Percentiles rank a stretch among this genome's conserved stretches.
Conservation (phyloP, 2,797 vertebrate genomes). For the Ispidina picta region DNA sequence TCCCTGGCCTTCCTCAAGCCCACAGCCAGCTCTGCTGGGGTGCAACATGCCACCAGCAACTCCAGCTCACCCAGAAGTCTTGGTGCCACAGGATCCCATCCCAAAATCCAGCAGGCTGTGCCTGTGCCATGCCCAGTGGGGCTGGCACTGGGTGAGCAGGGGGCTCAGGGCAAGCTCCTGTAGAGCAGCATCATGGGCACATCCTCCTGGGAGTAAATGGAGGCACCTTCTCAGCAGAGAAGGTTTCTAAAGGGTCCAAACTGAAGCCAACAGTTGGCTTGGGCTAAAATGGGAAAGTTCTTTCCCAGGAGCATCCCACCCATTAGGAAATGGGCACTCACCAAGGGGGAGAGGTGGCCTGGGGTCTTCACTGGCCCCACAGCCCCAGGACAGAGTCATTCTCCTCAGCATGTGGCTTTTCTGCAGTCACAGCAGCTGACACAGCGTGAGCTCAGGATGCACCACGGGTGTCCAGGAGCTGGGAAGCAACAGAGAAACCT, state of each 20-base stretch:
- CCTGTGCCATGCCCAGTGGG: accelerated
- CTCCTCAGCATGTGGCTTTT: background rate
- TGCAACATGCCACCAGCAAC: background rate
- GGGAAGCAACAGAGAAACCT: background rate
- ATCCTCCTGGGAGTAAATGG: background rate
- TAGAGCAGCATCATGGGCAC: accelerated
- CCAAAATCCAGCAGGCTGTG: background rate
- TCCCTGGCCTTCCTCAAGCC: background rate
- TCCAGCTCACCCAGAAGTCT: background rate
- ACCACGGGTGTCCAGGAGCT: background rate
- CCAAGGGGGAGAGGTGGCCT: accelerated
- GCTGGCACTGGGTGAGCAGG: background rate
- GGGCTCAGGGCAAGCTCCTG: accelerated
- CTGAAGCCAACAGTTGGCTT: accelerated
- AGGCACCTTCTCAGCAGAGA: background rate
- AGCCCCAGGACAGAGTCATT: accelerated
- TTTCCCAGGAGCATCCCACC: background rate
- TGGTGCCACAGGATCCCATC: accelerated
- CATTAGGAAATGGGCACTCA: accelerated
- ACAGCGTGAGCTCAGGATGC: background rate
- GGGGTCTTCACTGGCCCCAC: background rate
- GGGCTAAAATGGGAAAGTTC: background rate
- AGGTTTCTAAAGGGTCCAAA: background rate
- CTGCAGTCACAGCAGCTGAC: background rate
- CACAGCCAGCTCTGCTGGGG: background rate